Conservation (phyloP, 2,113 vertebrate species). For the Piaya cayana region DNA sequence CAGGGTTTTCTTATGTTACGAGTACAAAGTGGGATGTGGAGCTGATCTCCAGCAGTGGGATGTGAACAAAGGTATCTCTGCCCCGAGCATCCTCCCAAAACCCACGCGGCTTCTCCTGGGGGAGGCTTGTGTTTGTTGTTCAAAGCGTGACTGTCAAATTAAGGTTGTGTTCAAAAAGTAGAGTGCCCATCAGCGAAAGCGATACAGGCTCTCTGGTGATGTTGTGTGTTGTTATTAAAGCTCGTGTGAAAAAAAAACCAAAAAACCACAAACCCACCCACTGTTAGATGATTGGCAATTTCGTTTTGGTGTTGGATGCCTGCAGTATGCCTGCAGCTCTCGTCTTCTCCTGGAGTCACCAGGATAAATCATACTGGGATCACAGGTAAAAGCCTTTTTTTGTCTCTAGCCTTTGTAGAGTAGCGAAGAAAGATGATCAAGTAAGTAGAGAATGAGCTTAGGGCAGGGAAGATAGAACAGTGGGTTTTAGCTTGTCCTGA, state of each 20-base stretch:
- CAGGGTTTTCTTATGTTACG: background rate
- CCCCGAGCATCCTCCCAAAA: background rate
- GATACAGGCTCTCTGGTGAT: background rate
- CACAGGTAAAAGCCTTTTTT: background rate
- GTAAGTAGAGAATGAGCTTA: background rate
- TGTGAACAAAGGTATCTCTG: background rate
- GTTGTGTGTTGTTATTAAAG: background rate
- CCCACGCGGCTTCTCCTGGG: background rate
- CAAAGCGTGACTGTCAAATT: background rate
- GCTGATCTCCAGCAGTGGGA: background rate
- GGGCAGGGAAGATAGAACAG: background rate
- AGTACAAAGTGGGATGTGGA: background rate
- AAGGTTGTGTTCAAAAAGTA: background rate
- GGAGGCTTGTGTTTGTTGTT: background rate
- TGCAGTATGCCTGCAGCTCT: background rate
- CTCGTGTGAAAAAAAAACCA: background rate
- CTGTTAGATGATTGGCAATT: background rate
- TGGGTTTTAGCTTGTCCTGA: background rate
- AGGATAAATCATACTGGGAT: background rate
- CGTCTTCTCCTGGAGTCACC: background rate
- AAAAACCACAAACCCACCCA: rapidly evolving
- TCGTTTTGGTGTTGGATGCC: background rate
- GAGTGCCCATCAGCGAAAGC: background rate
- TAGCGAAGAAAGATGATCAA: background rate
- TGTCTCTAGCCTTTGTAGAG: background rate